Evolutionary conservation across 2,888 invertebrate genomes (phyloP), one percentile per base, ranked within the genome.

Genomic region (Neuroscelio doddi): DNA sequence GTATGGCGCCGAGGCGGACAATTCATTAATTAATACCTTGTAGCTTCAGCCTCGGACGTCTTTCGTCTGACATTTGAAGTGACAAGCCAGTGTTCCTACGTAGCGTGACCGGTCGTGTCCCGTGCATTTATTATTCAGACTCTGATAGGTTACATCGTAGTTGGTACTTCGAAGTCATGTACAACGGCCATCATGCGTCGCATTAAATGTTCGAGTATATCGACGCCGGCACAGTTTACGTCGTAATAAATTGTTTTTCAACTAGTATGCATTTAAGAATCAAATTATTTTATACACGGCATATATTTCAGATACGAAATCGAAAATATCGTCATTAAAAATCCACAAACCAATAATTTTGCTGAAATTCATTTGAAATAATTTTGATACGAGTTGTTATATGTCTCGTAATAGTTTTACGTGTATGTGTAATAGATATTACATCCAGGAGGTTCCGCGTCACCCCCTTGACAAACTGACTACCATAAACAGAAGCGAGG

Each of bases 1-100:
- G 45, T 59, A 58, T 42, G 59, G 62, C 67, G 57, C 50, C 47
- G 42, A 62, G 15, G 69, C 74, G 71, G 65, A 64, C 56, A 69
- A 72, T 77, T 82, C 71, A 81, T 83, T 82, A 83, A 82, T 83
- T 83, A 80, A 82, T 82, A 77, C 78, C 67, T 71, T 68, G 70
- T 68, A 63, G 64, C 76, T 71, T 74, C 71, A 72, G 73, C 73
- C 73, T 73, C 71, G 74, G 73, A 73, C 73, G 77, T 73, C 71
- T 71, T 66, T 55, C 59, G 74, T 75, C 79, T 81, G 81, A 81
- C 81, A 76, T 82, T 80, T 82, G 77, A 80, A 82, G 82, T 82
- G 83, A 83, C 83, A 83, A 79, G 82, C 73, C 71, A 69, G 76
- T 76, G 79, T 80, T 79, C 71, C 73, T 74, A 73, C 77, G 44